Conservation (phyloP, 2,113 vertebrate genomes). For the Boleophthalmus pectinirostris region DNA sequence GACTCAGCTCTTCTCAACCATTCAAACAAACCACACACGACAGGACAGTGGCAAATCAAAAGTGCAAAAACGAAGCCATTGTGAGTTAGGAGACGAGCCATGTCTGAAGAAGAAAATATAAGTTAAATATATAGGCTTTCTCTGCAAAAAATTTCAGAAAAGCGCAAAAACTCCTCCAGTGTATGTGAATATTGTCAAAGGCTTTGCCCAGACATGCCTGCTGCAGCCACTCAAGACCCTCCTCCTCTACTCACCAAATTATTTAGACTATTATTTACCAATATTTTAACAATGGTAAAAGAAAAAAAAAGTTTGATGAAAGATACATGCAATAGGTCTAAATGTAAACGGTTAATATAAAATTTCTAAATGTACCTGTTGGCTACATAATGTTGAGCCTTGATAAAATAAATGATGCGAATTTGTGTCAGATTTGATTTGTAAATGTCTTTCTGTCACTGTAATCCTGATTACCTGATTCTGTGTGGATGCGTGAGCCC, state of each 20-base stretch:
- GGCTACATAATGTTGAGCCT: too few species aligned
- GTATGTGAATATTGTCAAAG: neutral
- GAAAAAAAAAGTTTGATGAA: neutral
- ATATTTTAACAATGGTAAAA: neutral
- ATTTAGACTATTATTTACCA: neutral
- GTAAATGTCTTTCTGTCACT: neutral
- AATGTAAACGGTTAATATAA: neutral
- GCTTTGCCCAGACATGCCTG: conserved; percentile 64
- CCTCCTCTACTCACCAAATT: neutral
- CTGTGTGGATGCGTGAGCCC: neutral
- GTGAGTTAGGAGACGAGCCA: conserved; percentile 20
- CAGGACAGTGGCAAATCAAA: conserved; percentile 39
- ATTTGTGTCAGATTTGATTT: neutral
- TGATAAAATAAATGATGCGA: neutral
- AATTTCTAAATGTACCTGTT: too few species aligned
- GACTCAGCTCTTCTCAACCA: conserved; percentile 60
- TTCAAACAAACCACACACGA: conserved; percentile 67
- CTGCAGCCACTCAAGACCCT: neutral
- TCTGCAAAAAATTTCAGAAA: neutral
- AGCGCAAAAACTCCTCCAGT: neutral
- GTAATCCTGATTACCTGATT: neutral
- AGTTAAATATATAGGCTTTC: neutral
- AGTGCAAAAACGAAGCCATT: conserved; percentile 37
- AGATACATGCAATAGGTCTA: neutral
- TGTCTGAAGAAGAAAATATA: conserved; percentile 36